Conservation (phyloP, 2,797 vertebrate genomes). For the Synaphobranchus kaupii region DNA sequence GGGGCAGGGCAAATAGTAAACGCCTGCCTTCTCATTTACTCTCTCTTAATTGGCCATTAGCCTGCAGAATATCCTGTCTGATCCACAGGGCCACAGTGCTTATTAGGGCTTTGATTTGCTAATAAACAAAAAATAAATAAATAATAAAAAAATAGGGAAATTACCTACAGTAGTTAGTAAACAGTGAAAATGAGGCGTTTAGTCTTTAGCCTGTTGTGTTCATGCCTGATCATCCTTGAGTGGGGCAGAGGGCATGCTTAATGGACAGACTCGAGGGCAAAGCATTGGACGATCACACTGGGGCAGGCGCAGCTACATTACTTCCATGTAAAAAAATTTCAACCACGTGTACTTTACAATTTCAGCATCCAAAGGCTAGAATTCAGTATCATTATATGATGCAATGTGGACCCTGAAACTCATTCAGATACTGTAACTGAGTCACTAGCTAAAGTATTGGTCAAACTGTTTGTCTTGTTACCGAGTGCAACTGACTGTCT, state of each 20-base stretch:
- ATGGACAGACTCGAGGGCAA: not conserved
- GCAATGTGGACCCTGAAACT: not conserved
- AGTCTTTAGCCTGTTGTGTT: constrained; percentile 8
- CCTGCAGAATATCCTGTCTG: constrained; percentile 70
- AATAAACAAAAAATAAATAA: constrained; percentile 67
- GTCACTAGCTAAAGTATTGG: not conserved
- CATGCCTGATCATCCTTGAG: not conserved
- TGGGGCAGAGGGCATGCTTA: not conserved
- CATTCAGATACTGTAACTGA: not conserved
- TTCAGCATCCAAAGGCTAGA: not conserved
- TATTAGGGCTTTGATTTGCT: constrained; percentile 77
- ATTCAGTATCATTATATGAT: not conserved
- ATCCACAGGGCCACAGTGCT: constrained; percentile 66
- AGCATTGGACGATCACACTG: not conserved
- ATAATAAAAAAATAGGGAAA: constrained; percentile 33
- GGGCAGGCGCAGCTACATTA: not conserved
- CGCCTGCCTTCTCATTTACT: constrained; percentile 72
- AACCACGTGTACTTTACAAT: not conserved
- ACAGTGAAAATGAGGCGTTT: constrained; percentile 10
- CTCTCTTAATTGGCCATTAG: constrained; percentile 79
- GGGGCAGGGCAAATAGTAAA: constrained; percentile 67
- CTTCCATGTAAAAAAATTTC: not conserved
- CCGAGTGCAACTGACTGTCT: not conserved
- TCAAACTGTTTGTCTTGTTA: not conserved
- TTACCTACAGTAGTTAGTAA: constrained; percentile 22